Conservation (phyloP, 2,797 vertebrate species). For the Clarias platycephalus region DNA sequence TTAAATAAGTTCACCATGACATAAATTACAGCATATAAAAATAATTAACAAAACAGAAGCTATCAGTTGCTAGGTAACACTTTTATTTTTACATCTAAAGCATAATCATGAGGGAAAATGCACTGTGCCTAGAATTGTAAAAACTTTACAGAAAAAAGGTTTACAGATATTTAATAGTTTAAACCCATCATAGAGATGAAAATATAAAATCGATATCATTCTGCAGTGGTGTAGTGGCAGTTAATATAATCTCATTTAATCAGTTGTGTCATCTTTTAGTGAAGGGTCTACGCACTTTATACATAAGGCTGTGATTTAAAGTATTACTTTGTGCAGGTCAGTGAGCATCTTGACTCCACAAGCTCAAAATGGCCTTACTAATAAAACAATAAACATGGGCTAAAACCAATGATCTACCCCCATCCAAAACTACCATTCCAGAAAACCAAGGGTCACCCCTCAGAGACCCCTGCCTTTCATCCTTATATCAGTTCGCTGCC, state of each 20-base stretch:
- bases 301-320: constrained; percentile 54
- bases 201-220: not conserved
- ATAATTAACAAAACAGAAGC: too few relatives aligned
- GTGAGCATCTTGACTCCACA: constrained; percentile 68
- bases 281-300: not conserved
- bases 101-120: too few relatives aligned
- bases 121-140: not conserved
- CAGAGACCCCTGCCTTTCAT: constrained; percentile 54
- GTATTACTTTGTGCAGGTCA: constrained; percentile 66
- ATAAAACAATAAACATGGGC: constrained; percentile 77
- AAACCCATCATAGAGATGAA: not conserved
- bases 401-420: constrained; percentile 38
- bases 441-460: constrained; percentile 50
- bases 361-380: constrained; percentile 73
- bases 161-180: not conserved
- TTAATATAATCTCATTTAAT: not conserved
- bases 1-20: too few relatives aligned
- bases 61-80: too few relatives aligned
- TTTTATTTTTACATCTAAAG: too few relatives aligned
- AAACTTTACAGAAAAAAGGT: not conserved
- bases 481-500: constrained; percentile 45
- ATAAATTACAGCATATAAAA: too few relatives aligned
- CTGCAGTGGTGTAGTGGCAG: not conserved
- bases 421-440: constrained; percentile 37
- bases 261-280: not conserved